Conservation (phyloP, 2,797 vertebrate genomes). For the Cygnus olor region DNA sequence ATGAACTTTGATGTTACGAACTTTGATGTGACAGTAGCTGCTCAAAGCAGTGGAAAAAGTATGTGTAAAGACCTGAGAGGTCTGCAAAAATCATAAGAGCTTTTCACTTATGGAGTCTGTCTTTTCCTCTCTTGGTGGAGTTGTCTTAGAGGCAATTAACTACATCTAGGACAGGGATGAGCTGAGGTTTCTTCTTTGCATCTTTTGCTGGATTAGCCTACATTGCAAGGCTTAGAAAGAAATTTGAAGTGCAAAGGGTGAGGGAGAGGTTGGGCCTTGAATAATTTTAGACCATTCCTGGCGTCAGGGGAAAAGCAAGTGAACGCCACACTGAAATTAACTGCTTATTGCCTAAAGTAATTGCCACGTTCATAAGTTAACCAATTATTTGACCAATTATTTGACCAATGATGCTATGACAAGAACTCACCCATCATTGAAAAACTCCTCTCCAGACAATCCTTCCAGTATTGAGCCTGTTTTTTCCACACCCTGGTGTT, state of each 20-base stretch:
- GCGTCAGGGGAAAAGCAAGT: background rate
- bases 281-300: background rate
- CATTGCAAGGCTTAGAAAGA: background rate
- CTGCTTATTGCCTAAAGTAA: background rate
- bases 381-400: too few relatives aligned
- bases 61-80: background rate
- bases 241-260: background rate
- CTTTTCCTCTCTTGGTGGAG: background rate
- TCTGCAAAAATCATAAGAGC: background rate
- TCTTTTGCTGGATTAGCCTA: background rate
- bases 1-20: slow-evolving; percentile 11
- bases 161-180: background rate
- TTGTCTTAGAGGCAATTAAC: background rate
- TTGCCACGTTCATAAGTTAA: background rate
- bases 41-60: background rate
- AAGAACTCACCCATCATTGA: background rate
- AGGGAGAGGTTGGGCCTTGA: background rate
- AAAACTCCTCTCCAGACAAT: background rate
- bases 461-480: background rate
- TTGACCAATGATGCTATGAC: background rate
- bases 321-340: background rate
- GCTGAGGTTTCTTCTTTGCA: background rate
- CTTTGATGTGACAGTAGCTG: slow-evolving; percentile 41
- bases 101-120: background rate
- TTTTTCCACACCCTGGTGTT: background rate